Base-by-base conservation (phyloP, 2,113 vertebrate species). In the Coracopsis vasa region DNA sequence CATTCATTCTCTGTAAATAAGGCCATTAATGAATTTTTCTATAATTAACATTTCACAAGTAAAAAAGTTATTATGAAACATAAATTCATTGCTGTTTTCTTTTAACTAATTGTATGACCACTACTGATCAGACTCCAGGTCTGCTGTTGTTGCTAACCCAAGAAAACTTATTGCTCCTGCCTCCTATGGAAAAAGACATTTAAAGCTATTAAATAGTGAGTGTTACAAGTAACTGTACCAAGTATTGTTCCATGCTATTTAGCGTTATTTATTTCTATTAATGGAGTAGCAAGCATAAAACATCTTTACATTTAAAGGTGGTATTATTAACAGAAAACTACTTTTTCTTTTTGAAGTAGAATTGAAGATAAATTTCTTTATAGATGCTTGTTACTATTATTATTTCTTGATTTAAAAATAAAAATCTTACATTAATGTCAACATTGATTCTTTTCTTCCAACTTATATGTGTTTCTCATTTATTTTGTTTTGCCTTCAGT, bases 51-150 rank as follows among this genome's bases (percentile, higher is more conserved):
- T 91, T 92, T 94, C 44, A 44, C 28, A 69, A 67, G 87, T 78
- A 75, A 64, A 82, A 65, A 95, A 85, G 21, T 78, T 92, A 53
- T 15, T 93, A 42, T 64, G 27, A 85, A 53, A 62, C 28, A 75
- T 62, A 39, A 90, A 82, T 81, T 90, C 60, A 73, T 95, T 95
- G 10, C 39, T 64, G 21, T 84, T 95, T 64, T 92, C 48, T 80
- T 39, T 31, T 69, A 86, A 64, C 54, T 78, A 50, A 47, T 88
- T 53, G 6, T 71, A 31, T 83, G 79, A 37, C 56, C 60, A 41
- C 23, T 35, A 11, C 53, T 72, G 31, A 39, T 90, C 66, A 86
- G 33, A 42, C 16, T 78, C 6, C 45, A 39, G 18, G 11, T 58
- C 23, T 78, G 47, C 47, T 88, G 18, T 60, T 84, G 23, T 6